These are phyloP conservation scores for Nesogale talazaci DNA, from an alignment of 2,113 vertebrate genomes.

Conservation along the genomic window DNA sequence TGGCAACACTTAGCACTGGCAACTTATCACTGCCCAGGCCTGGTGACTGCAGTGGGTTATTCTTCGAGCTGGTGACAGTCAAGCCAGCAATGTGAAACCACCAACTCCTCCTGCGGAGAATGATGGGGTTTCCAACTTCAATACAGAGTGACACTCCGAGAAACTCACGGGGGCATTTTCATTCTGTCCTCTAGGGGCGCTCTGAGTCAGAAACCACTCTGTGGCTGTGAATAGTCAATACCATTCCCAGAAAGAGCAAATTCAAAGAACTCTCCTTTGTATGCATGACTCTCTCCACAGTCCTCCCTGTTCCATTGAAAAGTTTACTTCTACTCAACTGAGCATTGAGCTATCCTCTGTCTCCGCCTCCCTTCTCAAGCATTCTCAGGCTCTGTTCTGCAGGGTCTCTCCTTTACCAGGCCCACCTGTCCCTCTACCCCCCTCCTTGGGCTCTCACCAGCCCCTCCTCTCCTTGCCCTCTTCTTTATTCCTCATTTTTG, in stretches of 20 bases:
- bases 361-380: not conserved
- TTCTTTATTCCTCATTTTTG: constrained; percentile 53
- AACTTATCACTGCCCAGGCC: too few species aligned
- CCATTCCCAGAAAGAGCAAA: not conserved
- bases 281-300: not conserved
- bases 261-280: not conserved
- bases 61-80: too few species aligned
- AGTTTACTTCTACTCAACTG: not conserved
- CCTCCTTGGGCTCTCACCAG: not conserved
- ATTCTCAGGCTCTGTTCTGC: not conserved
- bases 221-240: too few species aligned
- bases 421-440: not conserved
- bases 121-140: too few species aligned
- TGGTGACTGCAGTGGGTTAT: too few species aligned
- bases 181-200: too few species aligned
- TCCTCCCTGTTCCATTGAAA: not conserved
- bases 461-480: constrained; percentile 1
- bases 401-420: not conserved
- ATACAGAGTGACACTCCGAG: too few species aligned
- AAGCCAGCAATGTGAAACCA: too few species aligned
- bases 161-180: too few species aligned
- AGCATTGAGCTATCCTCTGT: not conserved
- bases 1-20: too few species aligned
- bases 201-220: too few species aligned
- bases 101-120: too few species aligned